These are phyloP conservation scores for Alectura lathami DNA, from an alignment of 2,113 vertebrate genomes.

Conservation along the genomic window DNA sequence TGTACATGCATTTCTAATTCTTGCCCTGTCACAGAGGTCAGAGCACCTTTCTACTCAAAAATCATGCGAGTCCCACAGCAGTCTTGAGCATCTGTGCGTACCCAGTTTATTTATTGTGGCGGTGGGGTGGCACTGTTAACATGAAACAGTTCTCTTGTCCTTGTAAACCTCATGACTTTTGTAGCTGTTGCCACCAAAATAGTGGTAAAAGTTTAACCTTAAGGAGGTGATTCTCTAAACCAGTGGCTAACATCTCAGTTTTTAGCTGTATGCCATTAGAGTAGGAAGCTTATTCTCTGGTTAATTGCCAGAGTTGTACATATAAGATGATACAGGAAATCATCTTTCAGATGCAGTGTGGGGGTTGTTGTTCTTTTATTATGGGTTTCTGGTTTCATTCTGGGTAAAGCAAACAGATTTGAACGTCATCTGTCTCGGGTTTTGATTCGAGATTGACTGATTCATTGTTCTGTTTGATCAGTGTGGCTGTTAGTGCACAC, in stretches of 20 bases:
- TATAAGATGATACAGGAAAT: neutral
- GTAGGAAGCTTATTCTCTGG: neutral
- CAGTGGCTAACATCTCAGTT: neutral
- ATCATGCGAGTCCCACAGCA: neutral
- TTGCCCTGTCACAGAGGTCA: neutral
- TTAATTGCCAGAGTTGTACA: neutral
- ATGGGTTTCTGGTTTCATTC: neutral
- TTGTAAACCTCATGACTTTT: conserved; percentile 58
- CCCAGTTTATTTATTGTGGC: conserved; percentile 45
- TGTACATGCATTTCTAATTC: neutral
- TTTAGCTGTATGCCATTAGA: neutral
- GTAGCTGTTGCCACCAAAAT: conserved; percentile 41
- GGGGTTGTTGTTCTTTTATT: neutral
- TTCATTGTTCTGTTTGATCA: neutral
- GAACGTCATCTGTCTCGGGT: neutral
- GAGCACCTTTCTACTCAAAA: neutral
- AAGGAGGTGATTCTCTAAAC: neutral
- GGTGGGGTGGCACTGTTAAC: conserved; percentile 25
- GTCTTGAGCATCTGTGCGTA: neutral
- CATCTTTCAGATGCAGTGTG: neutral
- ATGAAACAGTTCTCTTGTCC: conserved; percentile 29
- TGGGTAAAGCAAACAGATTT: neutral
- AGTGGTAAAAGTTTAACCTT: conserved; percentile 61
- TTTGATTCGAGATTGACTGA: neutral
- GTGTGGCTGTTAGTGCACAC: neutral